Percentiles rank a stretch among this genome's conserved stretches.
These are phyloP conservation scores for Graptemys geographica DNA, from an alignment of 2,797 vertebrate species.

Conservation along the genomic window DNA sequence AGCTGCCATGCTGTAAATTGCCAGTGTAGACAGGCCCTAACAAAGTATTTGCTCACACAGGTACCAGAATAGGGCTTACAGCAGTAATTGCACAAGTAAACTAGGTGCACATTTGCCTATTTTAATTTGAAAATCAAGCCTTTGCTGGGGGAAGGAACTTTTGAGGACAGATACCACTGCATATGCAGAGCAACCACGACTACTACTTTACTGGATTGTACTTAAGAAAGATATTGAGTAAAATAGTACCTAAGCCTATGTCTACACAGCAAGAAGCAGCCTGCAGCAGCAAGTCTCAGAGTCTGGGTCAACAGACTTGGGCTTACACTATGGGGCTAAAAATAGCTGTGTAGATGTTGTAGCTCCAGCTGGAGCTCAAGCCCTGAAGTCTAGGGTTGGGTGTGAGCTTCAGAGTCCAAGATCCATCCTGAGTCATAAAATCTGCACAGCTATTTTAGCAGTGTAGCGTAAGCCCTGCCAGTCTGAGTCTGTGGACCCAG, in stretches of 20 bases:
- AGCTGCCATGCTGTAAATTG: no score
- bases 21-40: no score
- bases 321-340: not conserved
- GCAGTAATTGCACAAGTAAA: not conserved
- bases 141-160: not conserved
- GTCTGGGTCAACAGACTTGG: not conserved
- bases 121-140: conserved; percentile 7
- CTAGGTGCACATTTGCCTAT: not conserved
- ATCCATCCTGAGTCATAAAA: not conserved
- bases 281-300: not conserved
- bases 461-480: not conserved
- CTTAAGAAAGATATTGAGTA: not conserved
- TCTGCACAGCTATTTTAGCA: not conserved
- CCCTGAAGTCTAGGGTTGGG: not conserved
- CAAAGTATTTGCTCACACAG: not conserved
- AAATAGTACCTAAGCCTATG: not conserved
- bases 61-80: not conserved
- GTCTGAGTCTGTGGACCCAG: not conserved
- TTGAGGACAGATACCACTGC: not conserved
- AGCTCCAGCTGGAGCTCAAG: not conserved
- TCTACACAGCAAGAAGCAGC: not conserved
- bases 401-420: not conserved
- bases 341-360: not conserved
- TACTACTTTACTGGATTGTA: not conserved
- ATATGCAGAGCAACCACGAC: not conserved